phyloP scores from a whole-genome alignment of 2,113 vertebrate genomes.

The Carollia perspicillata region DNA sequence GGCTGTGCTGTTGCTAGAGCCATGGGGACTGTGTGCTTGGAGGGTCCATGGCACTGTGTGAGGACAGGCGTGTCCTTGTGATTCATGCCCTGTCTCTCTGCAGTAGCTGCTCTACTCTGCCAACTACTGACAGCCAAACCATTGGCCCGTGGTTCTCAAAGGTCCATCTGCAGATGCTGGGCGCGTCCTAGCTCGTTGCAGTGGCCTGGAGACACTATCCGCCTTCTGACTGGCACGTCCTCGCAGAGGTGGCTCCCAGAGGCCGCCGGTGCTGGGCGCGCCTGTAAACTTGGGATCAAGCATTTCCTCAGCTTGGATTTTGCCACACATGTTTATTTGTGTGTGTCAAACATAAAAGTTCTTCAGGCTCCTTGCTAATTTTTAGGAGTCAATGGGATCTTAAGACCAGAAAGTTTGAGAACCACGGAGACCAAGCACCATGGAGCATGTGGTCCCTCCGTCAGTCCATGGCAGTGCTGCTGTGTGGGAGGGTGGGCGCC shows the following conservation, averaged over 20 bases:
- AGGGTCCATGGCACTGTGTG: not conserved
- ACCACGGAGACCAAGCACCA: not conserved
- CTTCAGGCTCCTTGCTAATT: not conserved
- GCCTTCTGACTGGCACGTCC: not conserved
- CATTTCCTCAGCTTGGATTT: not conserved
- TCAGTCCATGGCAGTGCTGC: not conserved
- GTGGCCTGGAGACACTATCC: not conserved
- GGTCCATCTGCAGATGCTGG: not conserved
- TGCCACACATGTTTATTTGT: not conserved
- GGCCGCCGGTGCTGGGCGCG: too few species aligned
- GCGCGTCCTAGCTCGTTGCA: too few species aligned
- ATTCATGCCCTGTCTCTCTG: not conserved
- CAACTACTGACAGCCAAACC: not conserved
- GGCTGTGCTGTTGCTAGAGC: not conserved
- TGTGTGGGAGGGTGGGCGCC: too few species aligned
- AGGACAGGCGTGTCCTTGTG: not conserved
- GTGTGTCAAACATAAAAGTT: not conserved
- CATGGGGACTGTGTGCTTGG: not conserved
- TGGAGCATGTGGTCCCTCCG: not conserved
- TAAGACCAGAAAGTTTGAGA: not conserved
- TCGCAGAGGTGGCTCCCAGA: too few species aligned
- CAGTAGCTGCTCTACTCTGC: not conserved
- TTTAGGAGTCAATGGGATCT: not conserved
- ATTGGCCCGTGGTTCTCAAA: not conserved
- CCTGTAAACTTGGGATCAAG: not conserved